Base-by-base conservation (phyloP, 2,797 vertebrate genomes). In the Tragopan temminckii region DNA sequence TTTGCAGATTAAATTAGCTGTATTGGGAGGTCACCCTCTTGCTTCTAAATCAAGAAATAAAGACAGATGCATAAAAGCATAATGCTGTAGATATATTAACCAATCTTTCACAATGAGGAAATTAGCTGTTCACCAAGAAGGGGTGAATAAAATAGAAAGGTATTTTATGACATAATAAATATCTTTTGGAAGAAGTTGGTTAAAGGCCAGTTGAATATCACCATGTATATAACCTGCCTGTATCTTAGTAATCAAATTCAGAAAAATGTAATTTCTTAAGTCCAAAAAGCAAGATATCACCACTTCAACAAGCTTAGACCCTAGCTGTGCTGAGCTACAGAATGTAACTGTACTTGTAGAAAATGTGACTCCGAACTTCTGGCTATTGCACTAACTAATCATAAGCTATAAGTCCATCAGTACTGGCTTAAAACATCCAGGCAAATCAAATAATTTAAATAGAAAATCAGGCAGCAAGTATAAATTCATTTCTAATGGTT, bases 1-100 rank as follows among this genome's bases (percentile, higher is more conserved):
- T 94, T 95, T 97, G 61, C 77, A 95, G 96, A 97, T 97, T 96
- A 94, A 96, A 98, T 97, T 95, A 97, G 75, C 88, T 96, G 40
- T 80, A 92, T 96, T 95, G 75, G 74, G 97, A 97, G 97, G 96
- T 97, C 96, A 97, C 95, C 89, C 92, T 97, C 63, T 76, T 64
- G 42, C 55, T 96, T 95, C 88, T 91, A 96, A 97, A 94, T 89
- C 96, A 96, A 95, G 95, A 94, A 35, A 89, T 92, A 96, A 27
- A 95, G 95, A 93, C 96, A 96, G 95, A 96, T 82, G 80, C 84
- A 93, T 96, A 92, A 77, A 52, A 92, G 85, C 85, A 58, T 64
- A 95, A 80, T 8, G 25, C 64, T 36, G 12, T 71, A 88, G 66
- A 80, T 12, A 18, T 79, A 89, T 66, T 94, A 91, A 94, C 79